Base-by-base conservation (phyloP, 2,888 invertebrate genomes). In the Apamea crenata region DNA sequence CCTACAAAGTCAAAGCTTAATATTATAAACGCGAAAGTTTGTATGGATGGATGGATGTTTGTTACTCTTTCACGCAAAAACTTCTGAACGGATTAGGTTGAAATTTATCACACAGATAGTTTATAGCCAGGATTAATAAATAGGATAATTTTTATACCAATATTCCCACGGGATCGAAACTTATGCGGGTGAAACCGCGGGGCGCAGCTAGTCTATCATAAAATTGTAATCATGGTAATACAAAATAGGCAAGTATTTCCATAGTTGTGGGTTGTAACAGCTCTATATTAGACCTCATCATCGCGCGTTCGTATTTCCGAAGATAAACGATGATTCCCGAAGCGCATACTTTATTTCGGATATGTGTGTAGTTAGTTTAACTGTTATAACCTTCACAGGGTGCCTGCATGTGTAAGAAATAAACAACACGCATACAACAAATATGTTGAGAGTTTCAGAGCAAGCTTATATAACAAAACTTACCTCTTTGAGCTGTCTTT, bases 401-500 rank as follows among this genome's bases (percentile, higher is more conserved):
- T 66, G 65, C 2, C 14, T 36, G 36, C 36, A 21, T 65, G 21
- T 4, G 36, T 21, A 25, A 65, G 36, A 12, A 21, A 21, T 21
- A 65, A 65, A 36, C 2, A 65, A 21, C 12, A 12, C 21, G 65
- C 10, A 36, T 32, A 36, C 21, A 65, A 65, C 5, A n/a, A 29
- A 59, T 40, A 40, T 2, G 12, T 66, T 66, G 66, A 25, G 2
- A 25, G 21, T n/a, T 40, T 40, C 2, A 67, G 5, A 40, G 40
- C 10, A 40, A 21, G 3, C 12, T 36, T 40, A 1, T 16, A 5
- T 6, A 12, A 16, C 25, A 47, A 63, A 29, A 2, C 71, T 40
- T 8, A 90, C 91, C 89, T 91, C 76, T 25, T 89, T 80, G 0
- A 94, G 80, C 25, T 88, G 88, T 59, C 88, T 78, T 12, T 91